phyloP scores from a whole-genome alignment of 2,888 invertebrate species.

The Agriopis aurantiaria region DNA sequence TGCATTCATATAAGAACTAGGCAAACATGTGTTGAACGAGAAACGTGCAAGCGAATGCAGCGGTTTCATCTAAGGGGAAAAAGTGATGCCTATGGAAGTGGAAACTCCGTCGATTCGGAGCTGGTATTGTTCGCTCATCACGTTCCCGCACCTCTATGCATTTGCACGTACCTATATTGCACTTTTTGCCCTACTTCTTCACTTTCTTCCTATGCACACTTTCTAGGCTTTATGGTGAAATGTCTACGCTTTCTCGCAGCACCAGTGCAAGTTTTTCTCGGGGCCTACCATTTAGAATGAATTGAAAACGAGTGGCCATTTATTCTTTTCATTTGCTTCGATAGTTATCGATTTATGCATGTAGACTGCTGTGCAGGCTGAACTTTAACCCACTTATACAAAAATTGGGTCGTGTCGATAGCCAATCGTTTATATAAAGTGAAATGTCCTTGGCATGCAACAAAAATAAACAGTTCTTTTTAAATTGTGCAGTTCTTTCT shows the following conservation, averaged over 20 bases:
- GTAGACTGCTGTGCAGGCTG: slow-evolving; percentile 24
- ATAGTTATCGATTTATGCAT: slow-evolving; percentile 33
- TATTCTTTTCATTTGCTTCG: slow-evolving; percentile 56
- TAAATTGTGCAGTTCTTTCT: slow-evolving; percentile 11
- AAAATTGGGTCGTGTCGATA: slow-evolving; percentile 32
- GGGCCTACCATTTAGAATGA: slow-evolving; percentile 74
- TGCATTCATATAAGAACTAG: slow-evolving; percentile 81
- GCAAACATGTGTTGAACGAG: slow-evolving; percentile 73
- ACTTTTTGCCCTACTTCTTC: slow-evolving; percentile 82
- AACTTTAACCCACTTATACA: slow-evolving; percentile 42
- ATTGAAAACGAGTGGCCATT: slow-evolving; percentile 81
- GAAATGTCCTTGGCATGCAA: slow-evolving; percentile 38
- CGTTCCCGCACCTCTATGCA: slow-evolving; percentile 70
- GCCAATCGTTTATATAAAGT: slow-evolving; percentile 27
- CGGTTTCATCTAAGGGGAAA: slow-evolving; percentile 75
- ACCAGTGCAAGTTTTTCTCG: slow-evolving; percentile 84
- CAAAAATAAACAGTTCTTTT: slow-evolving; percentile 11
- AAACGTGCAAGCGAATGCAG: slow-evolving; percentile 72
- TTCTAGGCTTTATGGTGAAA: slow-evolving; percentile 85
- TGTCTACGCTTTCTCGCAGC: slow-evolving; percentile 83
- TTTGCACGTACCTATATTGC: slow-evolving; percentile 56
- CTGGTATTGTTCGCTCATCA: slow-evolving; percentile 62
- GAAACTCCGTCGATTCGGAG: slow-evolving; percentile 68
- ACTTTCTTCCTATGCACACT: slow-evolving; percentile 85
- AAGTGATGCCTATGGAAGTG: slow-evolving; percentile 75